Percentiles rank a stretch among this genome's conserved stretches.
phyloP scores from a whole-genome alignment of 64 coral and sea anemone genomes.

The Orbicella faveolata region DNA sequence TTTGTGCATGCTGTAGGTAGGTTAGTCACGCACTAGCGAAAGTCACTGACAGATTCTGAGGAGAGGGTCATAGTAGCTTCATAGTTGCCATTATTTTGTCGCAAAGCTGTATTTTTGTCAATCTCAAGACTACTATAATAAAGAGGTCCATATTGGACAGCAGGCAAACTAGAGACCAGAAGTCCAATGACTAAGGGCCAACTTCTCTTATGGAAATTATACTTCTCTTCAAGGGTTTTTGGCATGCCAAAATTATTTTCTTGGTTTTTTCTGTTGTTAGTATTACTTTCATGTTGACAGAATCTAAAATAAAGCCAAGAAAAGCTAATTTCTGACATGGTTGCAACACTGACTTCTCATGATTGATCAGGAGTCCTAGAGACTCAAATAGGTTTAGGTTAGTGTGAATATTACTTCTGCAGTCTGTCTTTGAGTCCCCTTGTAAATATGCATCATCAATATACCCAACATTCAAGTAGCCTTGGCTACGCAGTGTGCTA shows the following conservation, averaged over 20 bases:
- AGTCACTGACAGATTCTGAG: conserved; percentile 40
- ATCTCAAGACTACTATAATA: conserved; percentile 62
- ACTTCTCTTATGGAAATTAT: conserved; percentile 38
- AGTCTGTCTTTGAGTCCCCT: conserved; percentile 34
- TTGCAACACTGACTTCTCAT: conserved; percentile 48
- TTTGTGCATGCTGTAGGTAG: conserved; percentile 30
- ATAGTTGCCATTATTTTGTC: conserved; percentile 43
- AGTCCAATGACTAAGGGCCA: conserved; percentile 44
- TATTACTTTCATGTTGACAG: conserved; percentile 47
- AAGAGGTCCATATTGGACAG: conserved; percentile 51
- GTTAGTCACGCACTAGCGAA: conserved; percentile 58
- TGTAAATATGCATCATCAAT: no score
- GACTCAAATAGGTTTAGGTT: conserved; percentile 21
- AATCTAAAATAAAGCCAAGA: conserved; percentile 66
- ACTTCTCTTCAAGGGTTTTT: no score
- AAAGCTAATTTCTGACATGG: conserved; percentile 53
- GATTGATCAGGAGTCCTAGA: conserved; percentile 42
- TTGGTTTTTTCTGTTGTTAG: conserved; percentile 46
- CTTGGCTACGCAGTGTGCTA: conserved; percentile 10
- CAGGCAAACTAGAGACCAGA: conserved; percentile 51
- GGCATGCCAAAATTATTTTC: conserved; percentile 34
- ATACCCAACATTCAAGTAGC: no score
- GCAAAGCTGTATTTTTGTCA: conserved; percentile 54
- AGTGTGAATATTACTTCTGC: conserved; percentile 31
- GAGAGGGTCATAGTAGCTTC: conserved; percentile 36